Evolutionary conservation across 2,113 vertebrate species (phyloP).

Genomic region (Neofelis nebulosa): DNA sequence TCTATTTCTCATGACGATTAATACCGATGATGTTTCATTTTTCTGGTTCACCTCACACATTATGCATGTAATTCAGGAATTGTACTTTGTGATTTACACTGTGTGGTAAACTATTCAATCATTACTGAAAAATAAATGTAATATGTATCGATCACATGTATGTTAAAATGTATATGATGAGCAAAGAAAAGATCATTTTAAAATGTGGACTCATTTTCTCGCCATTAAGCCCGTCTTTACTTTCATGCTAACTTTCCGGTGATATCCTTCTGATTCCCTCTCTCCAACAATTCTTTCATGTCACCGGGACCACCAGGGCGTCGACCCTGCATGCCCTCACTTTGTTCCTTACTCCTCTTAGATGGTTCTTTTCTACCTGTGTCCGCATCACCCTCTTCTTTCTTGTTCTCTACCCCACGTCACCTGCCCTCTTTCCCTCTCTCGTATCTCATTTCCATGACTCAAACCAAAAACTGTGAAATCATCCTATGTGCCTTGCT

Average conservation of each 20-base stretch:
- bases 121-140: not conserved
- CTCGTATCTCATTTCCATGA: not conserved
- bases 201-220: not conserved
- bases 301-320: not conserved
- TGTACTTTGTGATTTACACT: not conserved
- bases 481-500: not conserved
- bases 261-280: not conserved
- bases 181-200: constrained; percentile 52
- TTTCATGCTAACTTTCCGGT: not conserved
- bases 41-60: not conserved
- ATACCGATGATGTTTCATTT: not conserved
- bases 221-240: not conserved
- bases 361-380: not conserved
- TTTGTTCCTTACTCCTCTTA: not conserved
- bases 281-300: not conserved
- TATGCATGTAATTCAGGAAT: not conserved
- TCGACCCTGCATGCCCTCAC: not conserved
- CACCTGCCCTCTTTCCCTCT: not conserved
- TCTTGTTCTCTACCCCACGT: not conserved
- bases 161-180: not conserved
- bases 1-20: not conserved
- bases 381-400: not conserved
- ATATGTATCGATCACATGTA: not conserved
- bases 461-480: not conserved
- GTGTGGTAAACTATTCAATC: not conserved